These are phyloP conservation scores for Eriocheir sinensis DNA, from an alignment of 1,140 invertebrate genomes.

Conservation along the genomic window DNA sequence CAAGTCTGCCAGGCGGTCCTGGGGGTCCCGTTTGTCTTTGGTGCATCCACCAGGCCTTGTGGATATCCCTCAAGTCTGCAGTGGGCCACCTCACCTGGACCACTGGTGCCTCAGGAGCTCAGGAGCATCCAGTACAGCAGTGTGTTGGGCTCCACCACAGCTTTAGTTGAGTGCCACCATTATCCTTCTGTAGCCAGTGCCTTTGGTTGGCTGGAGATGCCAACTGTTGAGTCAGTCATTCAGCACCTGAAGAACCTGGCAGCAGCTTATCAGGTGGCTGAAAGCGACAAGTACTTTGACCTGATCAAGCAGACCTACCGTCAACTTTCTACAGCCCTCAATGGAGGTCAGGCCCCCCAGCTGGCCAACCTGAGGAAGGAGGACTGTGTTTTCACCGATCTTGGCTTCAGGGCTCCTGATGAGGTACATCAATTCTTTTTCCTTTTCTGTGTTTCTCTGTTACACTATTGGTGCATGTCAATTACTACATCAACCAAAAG, in stretches of 20 bases:
- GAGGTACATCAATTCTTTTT: slow-evolving; percentile 16
- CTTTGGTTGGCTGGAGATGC: slow-evolving; percentile 43
- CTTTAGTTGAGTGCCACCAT: neutral
- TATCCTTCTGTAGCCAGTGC: slow-evolving; percentile 9
- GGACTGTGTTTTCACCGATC: slow-evolving; percentile 45
- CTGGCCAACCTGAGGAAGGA: neutral
- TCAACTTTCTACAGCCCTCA: neutral
- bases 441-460: no score
- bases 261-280: neutral
- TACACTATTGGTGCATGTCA: no score
- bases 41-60: neutral
- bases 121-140: slow-evolving; percentile 31
- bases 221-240: neutral
- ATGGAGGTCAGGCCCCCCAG: neutral
- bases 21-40: slow-evolving; percentile 40
- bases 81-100: slow-evolving; percentile 26
- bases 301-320: slow-evolving; percentile 29
- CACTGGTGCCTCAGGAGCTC: neutral
- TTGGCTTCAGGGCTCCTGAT: slow-evolving; percentile 47
- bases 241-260: slow-evolving; percentile 43
- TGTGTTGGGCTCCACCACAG: slow-evolving; percentile 36
- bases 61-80: slow-evolving; percentile 2
- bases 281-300: neutral
- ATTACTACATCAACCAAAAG: no score
- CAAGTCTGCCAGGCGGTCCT: slow-evolving; percentile 31